phyloP scores from a whole-genome alignment of 2,888 invertebrate genomes.

The Odontocolon sp. region DNA sequence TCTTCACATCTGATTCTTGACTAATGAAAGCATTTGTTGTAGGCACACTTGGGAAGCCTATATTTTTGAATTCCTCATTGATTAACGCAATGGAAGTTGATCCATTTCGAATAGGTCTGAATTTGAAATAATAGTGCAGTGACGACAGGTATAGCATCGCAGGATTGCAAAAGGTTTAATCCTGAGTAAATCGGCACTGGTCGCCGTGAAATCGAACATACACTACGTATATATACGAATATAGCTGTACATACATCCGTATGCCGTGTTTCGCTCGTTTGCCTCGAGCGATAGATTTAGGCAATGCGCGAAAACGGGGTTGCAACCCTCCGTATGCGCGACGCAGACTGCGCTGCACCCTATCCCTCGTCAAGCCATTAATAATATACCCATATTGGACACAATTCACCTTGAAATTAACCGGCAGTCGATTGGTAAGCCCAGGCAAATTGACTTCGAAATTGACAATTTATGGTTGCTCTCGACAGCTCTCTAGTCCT shows the following conservation, averaged over 20 bases:
- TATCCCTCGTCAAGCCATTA: conserved; percentile 75
- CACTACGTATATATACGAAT: no score
- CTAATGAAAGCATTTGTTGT: no score
- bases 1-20: no score
- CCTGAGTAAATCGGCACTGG: conserved; percentile 34
- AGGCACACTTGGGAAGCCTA: no score
- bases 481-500: conserved; percentile 60
- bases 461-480: conserved; percentile 80
- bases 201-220: conserved; percentile 30
- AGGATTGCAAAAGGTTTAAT: conserved; percentile 41
- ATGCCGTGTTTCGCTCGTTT: conserved; percentile 54
- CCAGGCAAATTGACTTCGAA: conserved; percentile 81
- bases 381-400: conserved; percentile 81
- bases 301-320: conserved; percentile 79
- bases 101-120: background rate
- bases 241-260: conserved; percentile 39
- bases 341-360: conserved; percentile 61
- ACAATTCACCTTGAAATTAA: conserved; percentile 82
- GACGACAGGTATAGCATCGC: background rate
- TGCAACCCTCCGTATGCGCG: conserved; percentile 77
- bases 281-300: conserved; percentile 78
- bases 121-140: no score
- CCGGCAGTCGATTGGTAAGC: conserved; percentile 81
- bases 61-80: no score
- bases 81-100: no score